phyloP scores from a whole-genome alignment of 2,888 invertebrate species.

The Syritta pipiens region DNA sequence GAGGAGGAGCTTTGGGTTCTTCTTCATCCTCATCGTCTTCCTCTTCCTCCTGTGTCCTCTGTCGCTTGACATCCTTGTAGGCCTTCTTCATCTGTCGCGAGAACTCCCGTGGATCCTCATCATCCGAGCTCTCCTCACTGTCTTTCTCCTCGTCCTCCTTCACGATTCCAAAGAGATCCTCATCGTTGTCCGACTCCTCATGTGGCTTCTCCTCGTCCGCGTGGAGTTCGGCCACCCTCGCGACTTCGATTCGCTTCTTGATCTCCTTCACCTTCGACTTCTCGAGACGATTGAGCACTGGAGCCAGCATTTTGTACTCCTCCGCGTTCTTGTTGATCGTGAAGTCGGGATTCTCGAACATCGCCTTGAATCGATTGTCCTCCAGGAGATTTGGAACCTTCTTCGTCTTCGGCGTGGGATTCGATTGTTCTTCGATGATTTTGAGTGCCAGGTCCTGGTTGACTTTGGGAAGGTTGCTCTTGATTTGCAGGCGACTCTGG shows the following conservation, averaged over 20 bases:
- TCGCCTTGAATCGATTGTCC: slow-evolving; percentile 92
- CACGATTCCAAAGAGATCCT: slow-evolving; percentile 77
- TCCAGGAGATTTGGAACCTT: slow-evolving; percentile 86
- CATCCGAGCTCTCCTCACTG: slow-evolving; percentile 83
- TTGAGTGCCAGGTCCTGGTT: slow-evolving; percentile 94
- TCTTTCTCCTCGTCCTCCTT: slow-evolving; percentile 78
- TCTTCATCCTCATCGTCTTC: slow-evolving; percentile 74
- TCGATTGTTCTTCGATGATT: slow-evolving; percentile 85
- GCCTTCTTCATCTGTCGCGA: slow-evolving; percentile 88
- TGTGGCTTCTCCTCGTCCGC: slow-evolving; percentile 76
- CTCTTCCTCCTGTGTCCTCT: slow-evolving; percentile 75
- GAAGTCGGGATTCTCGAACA: slow-evolving; percentile 96
- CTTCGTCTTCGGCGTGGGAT: slow-evolving; percentile 80
- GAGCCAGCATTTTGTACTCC: slow-evolving; percentile 92
- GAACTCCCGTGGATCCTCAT: slow-evolving; percentile 91
- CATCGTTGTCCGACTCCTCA: slow-evolving; percentile 78
- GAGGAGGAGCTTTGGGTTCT: slow-evolving; percentile 67
- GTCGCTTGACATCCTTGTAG: slow-evolving; percentile 80
- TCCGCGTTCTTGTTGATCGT: slow-evolving; percentile 92
- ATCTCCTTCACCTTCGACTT: slow-evolving; percentile 84
- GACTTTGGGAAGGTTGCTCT: slow-evolving; percentile 90
- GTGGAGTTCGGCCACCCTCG: slow-evolving; percentile 80
- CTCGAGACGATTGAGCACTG: slow-evolving; percentile 90
- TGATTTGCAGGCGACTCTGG: slow-evolving; percentile 87
- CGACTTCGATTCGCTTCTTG: slow-evolving; percentile 81